Percentiles rank a stretch among this genome's conserved stretches.
phyloP scores from a whole-genome alignment of 2,797 vertebrate species.

The Bryconaethiops microstoma region DNA sequence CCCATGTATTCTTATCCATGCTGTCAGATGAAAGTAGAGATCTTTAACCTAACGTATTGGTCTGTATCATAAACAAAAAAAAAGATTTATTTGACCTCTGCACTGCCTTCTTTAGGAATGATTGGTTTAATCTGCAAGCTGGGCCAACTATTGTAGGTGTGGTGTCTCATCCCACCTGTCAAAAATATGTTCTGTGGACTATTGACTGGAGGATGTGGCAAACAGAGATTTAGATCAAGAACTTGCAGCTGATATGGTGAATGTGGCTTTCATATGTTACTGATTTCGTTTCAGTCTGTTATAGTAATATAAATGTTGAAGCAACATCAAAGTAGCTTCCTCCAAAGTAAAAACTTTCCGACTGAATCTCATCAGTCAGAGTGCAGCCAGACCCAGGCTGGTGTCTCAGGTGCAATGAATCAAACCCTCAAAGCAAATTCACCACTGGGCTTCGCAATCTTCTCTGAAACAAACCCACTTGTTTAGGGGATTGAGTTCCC shows the following conservation, averaged over 20 bases:
- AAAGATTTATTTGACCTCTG: not conserved
- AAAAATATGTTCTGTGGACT: not conserved
- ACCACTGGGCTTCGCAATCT: conserved; percentile 29
- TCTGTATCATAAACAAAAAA: not conserved
- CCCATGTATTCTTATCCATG: not conserved
- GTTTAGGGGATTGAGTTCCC: conserved; percentile 28
- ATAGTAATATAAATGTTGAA: not conserved
- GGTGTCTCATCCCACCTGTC: not conserved
- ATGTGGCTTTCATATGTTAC: not conserved
- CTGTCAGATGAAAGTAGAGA: not conserved
- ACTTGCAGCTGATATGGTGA: not conserved
- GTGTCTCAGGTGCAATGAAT: conserved; percentile 15
- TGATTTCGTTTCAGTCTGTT: not conserved
- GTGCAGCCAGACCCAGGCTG: not conserved
- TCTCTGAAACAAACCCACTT: conserved; percentile 19
- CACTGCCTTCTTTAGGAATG: not conserved
- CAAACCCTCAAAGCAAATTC: conserved; percentile 23
- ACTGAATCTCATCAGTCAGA: conserved; percentile 2
- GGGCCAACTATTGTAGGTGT: not conserved
- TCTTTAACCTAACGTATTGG: not conserved
- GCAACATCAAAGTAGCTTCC: not conserved
- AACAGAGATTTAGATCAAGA: not conserved
- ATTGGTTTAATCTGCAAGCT: not conserved
- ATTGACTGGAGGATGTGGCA: not conserved
- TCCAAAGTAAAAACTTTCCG: not conserved